Conservation (phyloP, 2,888 invertebrate species). For the Gnatocerus cornutus region DNA sequence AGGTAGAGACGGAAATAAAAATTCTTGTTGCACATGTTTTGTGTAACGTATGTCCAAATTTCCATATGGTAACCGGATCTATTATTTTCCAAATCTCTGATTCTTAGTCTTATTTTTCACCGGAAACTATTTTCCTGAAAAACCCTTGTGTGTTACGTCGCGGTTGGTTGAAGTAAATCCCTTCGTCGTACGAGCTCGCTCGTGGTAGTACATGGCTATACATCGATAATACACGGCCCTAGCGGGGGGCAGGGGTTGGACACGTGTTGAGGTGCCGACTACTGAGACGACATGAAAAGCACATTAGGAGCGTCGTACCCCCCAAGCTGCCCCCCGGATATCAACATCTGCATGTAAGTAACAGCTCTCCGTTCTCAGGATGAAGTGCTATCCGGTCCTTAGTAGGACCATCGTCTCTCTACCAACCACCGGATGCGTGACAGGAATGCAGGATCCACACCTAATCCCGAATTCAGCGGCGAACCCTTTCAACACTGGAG, state of each 20-base stretch:
- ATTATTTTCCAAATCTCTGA: too few relatives aligned
- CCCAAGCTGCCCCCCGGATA: constrained; percentile 63
- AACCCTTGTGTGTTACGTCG: constrained; percentile 63
- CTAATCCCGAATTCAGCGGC: constrained; percentile 54
- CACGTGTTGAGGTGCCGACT: constrained; percentile 71
- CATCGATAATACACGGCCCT: constrained; percentile 68
- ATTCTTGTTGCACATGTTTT: too few relatives aligned
- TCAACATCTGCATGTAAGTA: constrained; percentile 66
- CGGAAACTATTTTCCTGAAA: constrained; percentile 15
- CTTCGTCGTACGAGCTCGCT: constrained; percentile 59
- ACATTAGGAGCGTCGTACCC: constrained; percentile 68
- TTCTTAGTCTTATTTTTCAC: too few relatives aligned
- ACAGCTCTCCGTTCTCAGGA: constrained; percentile 64
- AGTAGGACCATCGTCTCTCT: constrained; percentile 48
- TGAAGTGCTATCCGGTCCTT: constrained; percentile 57
- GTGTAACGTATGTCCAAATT: too few relatives aligned
- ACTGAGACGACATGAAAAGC: constrained; percentile 70
- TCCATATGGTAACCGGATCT: too few relatives aligned
- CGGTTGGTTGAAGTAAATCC: constrained; percentile 68
- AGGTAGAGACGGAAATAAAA: too few relatives aligned
- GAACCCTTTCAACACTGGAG: constrained; percentile 52
- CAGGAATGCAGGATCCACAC: constrained; percentile 51
- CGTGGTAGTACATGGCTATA: constrained; percentile 66
- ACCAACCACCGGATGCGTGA: constrained; percentile 51
- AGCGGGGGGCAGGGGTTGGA: constrained; percentile 65